Evolutionary conservation across 2,888 invertebrate species (phyloP), one percentile per base, ranked within the genome.

Genomic region (Oscheius sp.): DNA sequence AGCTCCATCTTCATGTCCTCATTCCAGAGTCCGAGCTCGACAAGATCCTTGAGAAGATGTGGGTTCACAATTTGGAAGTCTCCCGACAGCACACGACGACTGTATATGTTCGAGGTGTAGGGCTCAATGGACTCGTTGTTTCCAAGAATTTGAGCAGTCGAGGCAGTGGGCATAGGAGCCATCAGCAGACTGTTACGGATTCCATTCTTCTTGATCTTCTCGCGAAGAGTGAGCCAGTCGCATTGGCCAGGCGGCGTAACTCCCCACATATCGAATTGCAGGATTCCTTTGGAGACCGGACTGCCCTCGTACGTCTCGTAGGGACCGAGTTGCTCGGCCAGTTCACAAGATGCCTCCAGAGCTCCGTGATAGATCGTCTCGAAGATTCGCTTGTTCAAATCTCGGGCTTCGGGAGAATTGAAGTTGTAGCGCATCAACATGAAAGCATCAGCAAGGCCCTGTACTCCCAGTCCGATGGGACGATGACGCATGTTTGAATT

Each of bases 51-150:
- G 53, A 99, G 90, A 78, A 99, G 91, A 90, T 99, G 98, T 84
- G 96, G 96, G 90, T 99, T 99, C 0, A 99, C 96, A 33, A 97
- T 93, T 72, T 86, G 85, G 75, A 87, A 87, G 73, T 83, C 84
- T 33, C 76, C 76, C 32, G 62, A 62, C 4, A 97, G 91, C 0
- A 99, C 98, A 66, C 96, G 92, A 50, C 98, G 92, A 32, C 94
- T 93, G 90, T 98, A 99, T 85, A 99, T 95, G 89, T 99, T 99
- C 50, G 95, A 96, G 0, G 97, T 98, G 90, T 97, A 99, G 0
- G 99, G 95, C 90, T 99, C 99, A 88, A 97, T 94, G 0, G 96
- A 95, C 90, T 99, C 98, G 90, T 98, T 99, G 89, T 99, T 99
- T 29, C 99, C 99, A 59, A 99, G 92, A 88, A 99, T 99, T 91